These are phyloP conservation scores for Autographa gamma DNA, from an alignment of 2,888 invertebrate genomes.

Conservation along the genomic window DNA sequence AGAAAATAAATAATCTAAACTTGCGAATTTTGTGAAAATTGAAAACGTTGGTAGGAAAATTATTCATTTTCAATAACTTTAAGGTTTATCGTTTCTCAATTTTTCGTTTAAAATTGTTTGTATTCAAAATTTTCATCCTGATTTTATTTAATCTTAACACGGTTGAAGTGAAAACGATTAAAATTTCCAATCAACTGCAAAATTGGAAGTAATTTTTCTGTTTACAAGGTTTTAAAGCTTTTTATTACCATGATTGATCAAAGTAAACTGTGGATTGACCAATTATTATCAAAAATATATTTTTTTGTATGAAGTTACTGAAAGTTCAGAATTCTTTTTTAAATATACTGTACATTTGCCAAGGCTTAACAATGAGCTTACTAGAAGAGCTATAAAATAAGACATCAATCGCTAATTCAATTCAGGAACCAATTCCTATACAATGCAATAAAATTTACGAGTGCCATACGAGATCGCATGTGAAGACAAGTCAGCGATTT, in stretches of 20 bases:
- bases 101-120: slow-evolving; percentile 30
- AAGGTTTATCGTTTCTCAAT: slow-evolving; percentile 23
- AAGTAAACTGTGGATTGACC: background rate
- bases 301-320: background rate
- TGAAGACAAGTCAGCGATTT: slow-evolving; percentile 18
- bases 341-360: background rate
- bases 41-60: background rate
- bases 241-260: slow-evolving; percentile 9
- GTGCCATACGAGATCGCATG: slow-evolving; percentile 1
- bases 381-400: background rate
- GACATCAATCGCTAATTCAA: background rate
- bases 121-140: slow-evolving; percentile 22
- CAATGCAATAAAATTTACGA: background rate
- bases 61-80: slow-evolving; percentile 17
- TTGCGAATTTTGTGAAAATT: too few species aligned
- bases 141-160: slow-evolving; percentile 42
- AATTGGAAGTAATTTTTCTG: slow-evolving; percentile 32
- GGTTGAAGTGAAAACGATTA: slow-evolving; percentile 26
- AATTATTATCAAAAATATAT: too few species aligned
- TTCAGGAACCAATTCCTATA: slow-evolving; percentile 4
- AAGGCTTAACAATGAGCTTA: background rate
- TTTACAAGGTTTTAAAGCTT: slow-evolving; percentile 24
- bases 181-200: slow-evolving; percentile 44
- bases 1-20: too few species aligned
- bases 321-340: background rate